Conservation (phyloP, 2,113 vertebrate genomes). For the Siniperca chuatsi region DNA sequence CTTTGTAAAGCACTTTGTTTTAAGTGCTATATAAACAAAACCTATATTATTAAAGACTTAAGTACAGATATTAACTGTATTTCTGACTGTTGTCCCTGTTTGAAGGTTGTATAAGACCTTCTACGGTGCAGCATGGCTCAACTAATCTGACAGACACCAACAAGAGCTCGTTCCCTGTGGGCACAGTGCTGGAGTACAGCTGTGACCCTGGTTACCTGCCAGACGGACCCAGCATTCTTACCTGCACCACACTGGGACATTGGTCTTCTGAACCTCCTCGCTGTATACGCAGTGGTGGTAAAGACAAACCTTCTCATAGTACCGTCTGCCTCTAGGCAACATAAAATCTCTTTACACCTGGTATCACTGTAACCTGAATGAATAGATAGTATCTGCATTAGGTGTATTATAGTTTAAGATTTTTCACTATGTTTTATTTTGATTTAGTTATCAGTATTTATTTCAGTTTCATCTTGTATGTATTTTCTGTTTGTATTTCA, state of each 20-base stretch:
- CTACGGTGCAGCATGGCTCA: constrained; percentile 73
- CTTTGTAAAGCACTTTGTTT: background rate
- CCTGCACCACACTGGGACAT: constrained; percentile 73
- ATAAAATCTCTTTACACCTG: background rate
- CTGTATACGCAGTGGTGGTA: constrained; percentile 82
- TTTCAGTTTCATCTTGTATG: too few species aligned
- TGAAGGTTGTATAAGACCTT: constrained; percentile 78
- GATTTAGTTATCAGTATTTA: background rate
- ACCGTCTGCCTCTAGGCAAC: background rate
- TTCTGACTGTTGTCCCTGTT: background rate
- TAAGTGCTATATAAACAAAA: background rate
- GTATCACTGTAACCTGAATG: background rate
- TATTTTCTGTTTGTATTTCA: too few species aligned
- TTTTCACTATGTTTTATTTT: too few species aligned
- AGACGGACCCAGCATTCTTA: constrained; percentile 75
- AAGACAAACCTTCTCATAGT: constrained; percentile 11
- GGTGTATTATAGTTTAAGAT: background rate
- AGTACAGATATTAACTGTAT: constrained; percentile 2
- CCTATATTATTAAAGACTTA: background rate
- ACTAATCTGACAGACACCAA: constrained; percentile 82
- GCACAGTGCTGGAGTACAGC: constrained; percentile 81
- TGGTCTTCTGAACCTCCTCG: constrained; percentile 82
- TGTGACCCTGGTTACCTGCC: constrained; percentile 82
- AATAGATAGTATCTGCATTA: background rate
- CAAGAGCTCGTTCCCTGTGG: constrained; percentile 77